These are phyloP conservation scores for Tragelaphus buxtoni DNA, from an alignment of 2,113 vertebrate species.

Conservation along the genomic window DNA sequence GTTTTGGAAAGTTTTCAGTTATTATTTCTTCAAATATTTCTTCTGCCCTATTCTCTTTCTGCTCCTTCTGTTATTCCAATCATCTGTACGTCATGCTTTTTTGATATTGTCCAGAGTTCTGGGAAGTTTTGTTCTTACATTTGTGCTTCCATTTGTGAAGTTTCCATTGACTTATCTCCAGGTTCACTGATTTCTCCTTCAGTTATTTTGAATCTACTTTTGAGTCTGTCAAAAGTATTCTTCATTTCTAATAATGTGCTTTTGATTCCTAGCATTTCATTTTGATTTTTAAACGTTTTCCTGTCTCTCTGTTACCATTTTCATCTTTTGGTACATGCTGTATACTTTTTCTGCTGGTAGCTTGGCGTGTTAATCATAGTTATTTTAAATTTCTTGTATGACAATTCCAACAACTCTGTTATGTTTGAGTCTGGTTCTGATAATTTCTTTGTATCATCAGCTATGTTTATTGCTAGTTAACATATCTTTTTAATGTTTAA, in stretches of 20 bases:
- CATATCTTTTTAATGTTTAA: neutral
- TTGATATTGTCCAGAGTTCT: neutral
- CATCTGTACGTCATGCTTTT: neutral
- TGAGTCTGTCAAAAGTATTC: neutral
- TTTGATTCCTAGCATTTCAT: neutral
- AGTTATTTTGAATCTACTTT: neutral
- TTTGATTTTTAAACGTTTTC: neutral
- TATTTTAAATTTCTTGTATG: neutral
- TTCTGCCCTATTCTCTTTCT: neutral
- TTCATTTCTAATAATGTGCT: neutral
- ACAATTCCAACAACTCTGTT: neutral
- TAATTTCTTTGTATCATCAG: neutral
- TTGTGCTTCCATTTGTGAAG: neutral
- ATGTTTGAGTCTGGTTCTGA: neutral
- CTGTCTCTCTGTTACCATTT: neutral
- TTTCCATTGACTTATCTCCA: neutral
- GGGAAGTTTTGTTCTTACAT: neutral
- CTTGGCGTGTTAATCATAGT: neutral
- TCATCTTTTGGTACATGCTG: neutral
- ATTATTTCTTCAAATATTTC: neutral
- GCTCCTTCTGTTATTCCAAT: neutral
- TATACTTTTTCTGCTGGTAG: neutral
- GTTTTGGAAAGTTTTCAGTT: neutral
- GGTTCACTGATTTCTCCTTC: neutral
- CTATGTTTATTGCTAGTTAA: neutral